Conservation (phyloP, 2,113 vertebrate species). For the Caranx melampygus region DNA sequence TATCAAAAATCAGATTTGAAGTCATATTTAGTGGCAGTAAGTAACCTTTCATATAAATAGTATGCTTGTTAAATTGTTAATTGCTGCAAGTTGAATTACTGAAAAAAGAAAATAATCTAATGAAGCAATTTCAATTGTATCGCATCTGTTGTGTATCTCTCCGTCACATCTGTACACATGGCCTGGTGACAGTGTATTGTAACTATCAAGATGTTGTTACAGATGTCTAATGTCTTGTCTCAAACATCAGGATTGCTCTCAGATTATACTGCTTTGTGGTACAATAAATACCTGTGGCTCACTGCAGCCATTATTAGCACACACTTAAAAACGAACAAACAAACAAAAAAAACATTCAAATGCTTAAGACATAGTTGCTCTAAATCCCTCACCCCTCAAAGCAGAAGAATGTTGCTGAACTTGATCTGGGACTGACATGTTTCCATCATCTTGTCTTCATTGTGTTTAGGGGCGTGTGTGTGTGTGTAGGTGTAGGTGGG, state of each 20-base stretch:
- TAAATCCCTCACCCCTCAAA: neutral
- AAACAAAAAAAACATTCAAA: neutral
- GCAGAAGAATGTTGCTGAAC: constrained; percentile 40
- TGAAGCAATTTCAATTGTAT: too few species aligned
- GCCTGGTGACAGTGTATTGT: neutral
- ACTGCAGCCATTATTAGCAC: neutral
- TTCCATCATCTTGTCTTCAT: neutral
- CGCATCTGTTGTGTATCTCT: neutral
- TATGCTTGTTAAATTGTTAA: neutral
- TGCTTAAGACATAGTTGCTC: neutral
- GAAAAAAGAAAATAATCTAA: too few species aligned
- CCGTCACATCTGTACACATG: neutral
- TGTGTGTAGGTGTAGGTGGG: neutral
- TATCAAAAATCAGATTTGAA: too few species aligned
- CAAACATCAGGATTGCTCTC: neutral
- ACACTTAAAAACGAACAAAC: neutral
- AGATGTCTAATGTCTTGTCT: neutral
- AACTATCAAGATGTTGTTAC: neutral
- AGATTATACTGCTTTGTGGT: neutral
- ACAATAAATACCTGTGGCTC: neutral
- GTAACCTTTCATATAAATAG: neutral
- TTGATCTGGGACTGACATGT: constrained; percentile 10
- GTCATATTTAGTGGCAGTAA: neutral
- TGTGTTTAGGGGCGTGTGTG: constrained; percentile 13
- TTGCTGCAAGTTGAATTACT: too few species aligned